Evolutionary conservation across 2,888 invertebrate species (phyloP).

Genomic region (Philonicus albiceps): DNA sequence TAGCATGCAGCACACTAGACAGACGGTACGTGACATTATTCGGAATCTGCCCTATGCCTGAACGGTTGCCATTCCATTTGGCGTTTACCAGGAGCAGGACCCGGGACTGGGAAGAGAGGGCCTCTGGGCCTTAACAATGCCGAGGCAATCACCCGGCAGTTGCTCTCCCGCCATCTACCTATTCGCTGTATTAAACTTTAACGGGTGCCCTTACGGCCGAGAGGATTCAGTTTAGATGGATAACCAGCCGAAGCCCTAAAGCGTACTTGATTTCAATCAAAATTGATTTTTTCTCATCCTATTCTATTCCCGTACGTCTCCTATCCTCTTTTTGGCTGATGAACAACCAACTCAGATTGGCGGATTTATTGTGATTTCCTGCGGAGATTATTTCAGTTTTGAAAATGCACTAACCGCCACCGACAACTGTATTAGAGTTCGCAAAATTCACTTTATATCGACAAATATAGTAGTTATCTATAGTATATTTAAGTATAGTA

Average conservation of each 20-base stretch:
- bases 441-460: background rate
- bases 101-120: background rate
- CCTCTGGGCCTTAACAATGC: background rate
- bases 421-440: background rate
- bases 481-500: too few relatives aligned
- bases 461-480: too few relatives aligned
- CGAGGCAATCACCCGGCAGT: background rate
- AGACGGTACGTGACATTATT: slow-evolving; percentile 34
- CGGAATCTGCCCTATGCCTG: slow-evolving; percentile 5
- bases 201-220: background rate
- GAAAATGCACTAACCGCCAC: background rate
- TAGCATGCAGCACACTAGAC: slow-evolving; percentile 13
- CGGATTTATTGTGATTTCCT: slow-evolving; percentile 17
- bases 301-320: background rate
- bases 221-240: background rate
- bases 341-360: background rate
- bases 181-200: slow-evolving; percentile 12
- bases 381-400: slow-evolving; percentile 14
- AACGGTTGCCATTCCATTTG: background rate
- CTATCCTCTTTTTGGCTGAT: background rate
- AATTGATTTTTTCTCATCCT: slow-evolving; percentile 17
- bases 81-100: background rate
- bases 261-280: slow-evolving; percentile 33
- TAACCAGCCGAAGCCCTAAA: slow-evolving; percentile 14
- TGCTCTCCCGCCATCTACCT: background rate